Conservation (phyloP, 2,888 invertebrate species). For the Cremastobaeus sp. region DNA sequence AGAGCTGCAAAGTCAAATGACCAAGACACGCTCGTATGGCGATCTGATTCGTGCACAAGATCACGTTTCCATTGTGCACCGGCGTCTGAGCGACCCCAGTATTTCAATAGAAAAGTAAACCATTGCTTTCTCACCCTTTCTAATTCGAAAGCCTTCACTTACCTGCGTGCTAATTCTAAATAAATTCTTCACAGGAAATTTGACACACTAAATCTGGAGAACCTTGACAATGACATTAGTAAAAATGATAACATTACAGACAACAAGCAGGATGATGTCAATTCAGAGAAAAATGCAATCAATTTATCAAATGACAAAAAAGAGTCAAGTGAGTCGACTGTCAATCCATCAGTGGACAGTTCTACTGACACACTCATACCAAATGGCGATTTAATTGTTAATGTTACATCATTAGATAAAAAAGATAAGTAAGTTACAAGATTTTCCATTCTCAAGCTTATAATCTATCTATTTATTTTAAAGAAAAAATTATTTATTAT, state of each 20-base stretch:
- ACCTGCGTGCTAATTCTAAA: slow-evolving; percentile 2
- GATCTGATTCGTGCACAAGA: slow-evolving; percentile 86
- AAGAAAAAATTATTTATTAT: too few relatives aligned
- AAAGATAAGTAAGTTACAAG: slow-evolving; percentile 73
- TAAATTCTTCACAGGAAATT: slow-evolving; percentile 71
- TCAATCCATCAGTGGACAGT: slow-evolving; percentile 79
- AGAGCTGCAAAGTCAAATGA: slow-evolving; percentile 81
- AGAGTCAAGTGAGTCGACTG: slow-evolving; percentile 69
- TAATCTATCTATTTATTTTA: too few relatives aligned
- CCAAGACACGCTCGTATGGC: slow-evolving; percentile 91
- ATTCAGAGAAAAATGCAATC: slow-evolving; percentile 61
- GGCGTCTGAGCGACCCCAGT: slow-evolving; percentile 92
- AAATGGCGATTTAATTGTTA: slow-evolving; percentile 69
- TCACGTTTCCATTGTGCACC: slow-evolving; percentile 80
- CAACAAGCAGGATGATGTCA: slow-evolving; percentile 46
- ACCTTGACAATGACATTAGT: slow-evolving; percentile 68
- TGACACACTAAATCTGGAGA: slow-evolving; percentile 73
- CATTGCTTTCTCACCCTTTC: background rate
- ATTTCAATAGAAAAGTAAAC: slow-evolving; percentile 86
- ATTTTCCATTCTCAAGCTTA: too few relatives aligned
- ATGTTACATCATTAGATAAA: slow-evolving; percentile 60
- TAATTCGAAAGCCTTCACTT: slow-evolving; percentile 8
- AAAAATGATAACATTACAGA: slow-evolving; percentile 62
- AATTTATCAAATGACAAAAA: slow-evolving; percentile 68
- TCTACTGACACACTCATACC: slow-evolving; percentile 81